These are phyloP conservation scores for Lydus trimaculatus DNA, from an alignment of 2,888 invertebrate genomes.

Conservation along the genomic window DNA sequence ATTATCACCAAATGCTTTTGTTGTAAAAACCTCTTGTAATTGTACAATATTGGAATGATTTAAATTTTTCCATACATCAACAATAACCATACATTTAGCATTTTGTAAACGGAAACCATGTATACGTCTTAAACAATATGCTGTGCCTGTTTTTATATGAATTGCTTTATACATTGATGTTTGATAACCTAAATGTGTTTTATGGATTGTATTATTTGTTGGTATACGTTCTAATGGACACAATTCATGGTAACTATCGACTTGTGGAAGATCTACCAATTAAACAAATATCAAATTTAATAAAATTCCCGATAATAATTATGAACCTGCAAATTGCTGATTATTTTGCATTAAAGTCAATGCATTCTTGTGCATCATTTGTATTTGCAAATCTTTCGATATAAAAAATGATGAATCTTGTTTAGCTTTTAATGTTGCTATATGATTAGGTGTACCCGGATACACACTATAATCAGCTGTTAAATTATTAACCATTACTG, in stretches of 20 bases:
- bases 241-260: slow-evolving; percentile 90
- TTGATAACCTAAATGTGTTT: slow-evolving; percentile 75
- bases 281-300: no score
- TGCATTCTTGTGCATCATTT: slow-evolving; percentile 78
- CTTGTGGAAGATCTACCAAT: slow-evolving; percentile 76
- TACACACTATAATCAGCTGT: slow-evolving; percentile 68
- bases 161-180: slow-evolving; percentile 91
- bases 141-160: slow-evolving; percentile 83
- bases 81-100: slow-evolving; percentile 82
- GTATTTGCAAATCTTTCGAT: slow-evolving; percentile 82
- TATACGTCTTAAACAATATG: slow-evolving; percentile 86
- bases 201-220: slow-evolving; percentile 64
- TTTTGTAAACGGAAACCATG: slow-evolving; percentile 85
- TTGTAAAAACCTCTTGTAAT: slow-evolving; percentile 91
- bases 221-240: slow-evolving; percentile 81
- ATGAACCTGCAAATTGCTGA: slow-evolving; percentile 63
- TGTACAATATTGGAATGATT: slow-evolving; percentile 95
- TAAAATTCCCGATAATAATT: no score
- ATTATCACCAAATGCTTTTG: slow-evolving; percentile 95
- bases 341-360: slow-evolving; percentile 70
- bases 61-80: slow-evolving; percentile 95
- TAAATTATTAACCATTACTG: slow-evolving; percentile 36
- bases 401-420: slow-evolving; percentile 75
- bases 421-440: slow-evolving; percentile 64
- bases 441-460: slow-evolving; percentile 69